Conservation (phyloP, 2,888 invertebrate species). For the Rhamphomyia laevipes region DNA sequence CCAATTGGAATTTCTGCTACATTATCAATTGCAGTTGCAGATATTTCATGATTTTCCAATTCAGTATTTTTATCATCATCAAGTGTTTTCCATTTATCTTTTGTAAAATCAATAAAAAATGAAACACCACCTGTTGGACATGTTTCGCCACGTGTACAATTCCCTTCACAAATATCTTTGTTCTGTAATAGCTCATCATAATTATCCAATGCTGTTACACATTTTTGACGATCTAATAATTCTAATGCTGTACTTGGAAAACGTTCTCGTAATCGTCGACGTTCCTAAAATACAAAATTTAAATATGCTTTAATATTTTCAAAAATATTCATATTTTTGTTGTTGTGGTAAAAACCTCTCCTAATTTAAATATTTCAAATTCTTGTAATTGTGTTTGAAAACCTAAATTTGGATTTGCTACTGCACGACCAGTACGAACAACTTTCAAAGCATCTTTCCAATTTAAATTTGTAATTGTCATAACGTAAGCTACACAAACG, state of each 20-base stretch:
- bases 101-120: slow-evolving; percentile 18
- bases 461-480: slow-evolving; percentile 79
- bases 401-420: slow-evolving; percentile 92
- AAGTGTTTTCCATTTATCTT: slow-evolving; percentile 18
- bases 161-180: slow-evolving; percentile 75
- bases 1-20: no score
- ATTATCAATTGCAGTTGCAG: no score
- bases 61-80: not conserved
- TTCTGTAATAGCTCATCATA: slow-evolving; percentile 72
- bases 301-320: not conserved
- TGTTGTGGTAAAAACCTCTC: slow-evolving; percentile 48
- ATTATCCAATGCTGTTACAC: slow-evolving; percentile 64
- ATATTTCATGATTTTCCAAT: not conserved
- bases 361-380: slow-evolving; percentile 67
- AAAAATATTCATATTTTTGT: not conserved
- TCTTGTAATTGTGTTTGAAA: slow-evolving; percentile 91
- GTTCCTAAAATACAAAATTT: slow-evolving; percentile 46
- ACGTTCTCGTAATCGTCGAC: slow-evolving; percentile 69
- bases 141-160: slow-evolving; percentile 69
- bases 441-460: slow-evolving; percentile 92
- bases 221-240: slow-evolving; percentile 62
- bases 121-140: slow-evolving; percentile 63
- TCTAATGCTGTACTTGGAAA: slow-evolving; percentile 68
- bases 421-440: slow-evolving; percentile 78
- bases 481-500: slow-evolving; percentile 90